These are phyloP conservation scores for Harmothoe impar DNA, from an alignment of 2,888 invertebrate genomes.

Conservation along the genomic window DNA sequence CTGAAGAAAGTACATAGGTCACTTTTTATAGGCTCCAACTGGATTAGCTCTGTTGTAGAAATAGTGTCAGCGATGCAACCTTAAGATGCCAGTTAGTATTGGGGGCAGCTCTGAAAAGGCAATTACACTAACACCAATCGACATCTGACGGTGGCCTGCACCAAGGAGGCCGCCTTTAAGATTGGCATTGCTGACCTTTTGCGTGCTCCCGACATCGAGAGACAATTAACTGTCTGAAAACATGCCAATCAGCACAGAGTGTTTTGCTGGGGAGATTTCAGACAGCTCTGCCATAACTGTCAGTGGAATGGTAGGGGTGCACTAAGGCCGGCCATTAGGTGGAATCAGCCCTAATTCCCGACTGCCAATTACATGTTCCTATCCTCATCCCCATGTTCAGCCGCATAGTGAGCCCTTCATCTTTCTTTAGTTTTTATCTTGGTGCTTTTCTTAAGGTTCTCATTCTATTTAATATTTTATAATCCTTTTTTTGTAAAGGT, in stretches of 20 bases:
- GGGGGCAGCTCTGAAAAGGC: background rate
- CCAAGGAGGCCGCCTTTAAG: background rate
- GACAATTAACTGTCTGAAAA: slow-evolving; percentile 23
- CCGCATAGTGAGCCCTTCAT: no score
- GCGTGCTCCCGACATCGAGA: slow-evolving; percentile 9
- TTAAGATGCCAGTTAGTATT: background rate
- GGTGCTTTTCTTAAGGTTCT: no score
- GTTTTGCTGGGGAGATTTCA: background rate
- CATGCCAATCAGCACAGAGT: background rate
- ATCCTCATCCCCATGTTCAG: background rate
- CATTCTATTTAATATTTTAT: no score
- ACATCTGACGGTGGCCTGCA: background rate
- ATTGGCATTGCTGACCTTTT: slow-evolving; percentile 30
- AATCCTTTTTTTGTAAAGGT: no score
- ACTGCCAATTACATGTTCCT: background rate
- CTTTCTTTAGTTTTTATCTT: no score
- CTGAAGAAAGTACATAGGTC: background rate
- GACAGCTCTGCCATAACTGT: background rate
- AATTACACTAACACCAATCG: slow-evolving; percentile 26
- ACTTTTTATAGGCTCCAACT: background rate
- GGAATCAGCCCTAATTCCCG: background rate
- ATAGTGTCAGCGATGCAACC: slow-evolving; percentile 1
- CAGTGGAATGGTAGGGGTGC: background rate
- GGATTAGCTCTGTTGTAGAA: background rate
- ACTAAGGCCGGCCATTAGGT: background rate